Percentiles rank a stretch among this genome's conserved stretches.
These are phyloP conservation scores for Lytechinus pictus DNA, from an alignment of 35 echinoderm and acorn worm genomes.

Conservation along the genomic window DNA sequence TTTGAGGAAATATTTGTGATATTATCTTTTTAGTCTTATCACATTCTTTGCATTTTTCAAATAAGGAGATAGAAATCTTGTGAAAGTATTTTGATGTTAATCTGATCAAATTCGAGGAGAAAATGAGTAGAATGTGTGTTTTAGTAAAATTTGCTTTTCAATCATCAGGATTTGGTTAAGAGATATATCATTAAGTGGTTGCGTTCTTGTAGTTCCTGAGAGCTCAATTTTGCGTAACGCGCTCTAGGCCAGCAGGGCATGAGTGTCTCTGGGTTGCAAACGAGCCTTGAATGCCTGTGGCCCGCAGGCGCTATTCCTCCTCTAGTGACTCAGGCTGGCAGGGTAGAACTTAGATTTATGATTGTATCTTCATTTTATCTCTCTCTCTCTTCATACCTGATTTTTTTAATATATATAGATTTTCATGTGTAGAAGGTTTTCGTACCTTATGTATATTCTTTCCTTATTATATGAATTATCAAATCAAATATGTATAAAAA, in stretches of 20 bases:
- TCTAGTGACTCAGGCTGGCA: not conserved
- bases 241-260: not conserved
- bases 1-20: not conserved
- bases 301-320: not conserved
- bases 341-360: not conserved
- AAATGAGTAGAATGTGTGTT: not conserved
- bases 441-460: no score
- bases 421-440: no score
- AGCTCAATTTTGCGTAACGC: constrained; percentile 30
- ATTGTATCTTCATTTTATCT: not conserved
- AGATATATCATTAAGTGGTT: constrained; percentile 11
- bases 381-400: not conserved
- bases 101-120: not conserved
- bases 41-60: not conserved
- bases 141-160: not conserved
- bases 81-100: not conserved
- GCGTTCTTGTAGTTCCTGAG: not conserved
- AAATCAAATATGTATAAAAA: no score
- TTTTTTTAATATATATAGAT: no score
- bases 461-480: no score
- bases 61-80: not conserved
- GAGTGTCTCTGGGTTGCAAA: constrained; percentile 27
- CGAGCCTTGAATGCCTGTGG: constrained; percentile 8
- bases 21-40: not conserved
- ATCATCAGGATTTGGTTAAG: not conserved